phyloP scores from a whole-genome alignment of 2,888 invertebrate species.

The Synergus japonicus region DNA sequence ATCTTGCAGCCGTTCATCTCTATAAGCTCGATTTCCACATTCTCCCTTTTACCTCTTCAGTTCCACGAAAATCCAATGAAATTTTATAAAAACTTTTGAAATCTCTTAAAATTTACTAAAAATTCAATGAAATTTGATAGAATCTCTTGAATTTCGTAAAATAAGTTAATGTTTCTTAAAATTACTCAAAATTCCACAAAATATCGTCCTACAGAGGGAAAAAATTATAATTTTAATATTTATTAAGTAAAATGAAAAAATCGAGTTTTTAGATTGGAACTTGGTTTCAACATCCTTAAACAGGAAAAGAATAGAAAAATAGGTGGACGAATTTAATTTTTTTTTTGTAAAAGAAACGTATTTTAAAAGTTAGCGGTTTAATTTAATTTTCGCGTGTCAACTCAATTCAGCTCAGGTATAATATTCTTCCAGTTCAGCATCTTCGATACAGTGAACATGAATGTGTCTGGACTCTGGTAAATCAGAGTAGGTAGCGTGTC shows the following conservation, averaged over 20 bases:
- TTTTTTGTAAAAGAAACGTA: background rate
- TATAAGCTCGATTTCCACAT: slow-evolving; percentile 4
- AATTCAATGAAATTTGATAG: too few relatives aligned
- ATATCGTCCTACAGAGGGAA: too few relatives aligned
- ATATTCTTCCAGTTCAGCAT: background rate
- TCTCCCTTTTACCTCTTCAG: background rate
- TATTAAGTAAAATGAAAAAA: too few relatives aligned
- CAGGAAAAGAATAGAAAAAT: too few relatives aligned
- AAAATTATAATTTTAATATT: too few relatives aligned
- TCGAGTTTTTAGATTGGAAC: too few relatives aligned
- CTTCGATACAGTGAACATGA: background rate
- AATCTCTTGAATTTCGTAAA: too few relatives aligned
- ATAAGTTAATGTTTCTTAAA: too few relatives aligned
- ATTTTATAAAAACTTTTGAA: too few relatives aligned
- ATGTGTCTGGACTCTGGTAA: slow-evolving; percentile 13
- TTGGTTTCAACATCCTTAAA: too few relatives aligned
- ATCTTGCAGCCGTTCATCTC: slow-evolving; percentile 11
- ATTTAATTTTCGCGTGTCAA: background rate
- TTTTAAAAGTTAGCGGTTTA: background rate
- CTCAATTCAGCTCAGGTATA: background rate
- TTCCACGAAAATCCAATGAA: too few relatives aligned
- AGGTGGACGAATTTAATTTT: background rate
- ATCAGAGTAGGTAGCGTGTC: slow-evolving; percentile 28
- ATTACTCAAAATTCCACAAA: too few relatives aligned
- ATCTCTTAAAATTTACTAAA: background rate